Evolutionary conservation across 2,888 invertebrate species (phyloP), one percentile per base, ranked within the genome.

Genomic region (Diaprepes abbreviatus): DNA sequence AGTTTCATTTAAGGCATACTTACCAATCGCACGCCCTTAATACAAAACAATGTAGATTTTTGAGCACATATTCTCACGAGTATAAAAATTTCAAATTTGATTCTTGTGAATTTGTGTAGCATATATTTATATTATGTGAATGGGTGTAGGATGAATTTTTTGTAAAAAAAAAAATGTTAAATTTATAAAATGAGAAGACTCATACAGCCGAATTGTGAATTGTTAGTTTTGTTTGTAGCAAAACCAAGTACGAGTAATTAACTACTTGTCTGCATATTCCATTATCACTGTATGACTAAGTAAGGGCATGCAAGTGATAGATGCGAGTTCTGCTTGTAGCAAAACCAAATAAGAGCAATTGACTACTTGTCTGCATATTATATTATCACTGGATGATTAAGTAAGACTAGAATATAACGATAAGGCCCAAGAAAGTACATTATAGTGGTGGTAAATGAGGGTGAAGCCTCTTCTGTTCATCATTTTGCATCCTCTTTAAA

Each of bases 381-480:
- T 19, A 14, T 43, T 43, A 43, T 14, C 12, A 45, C 12, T 21
- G 9, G 17, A 7, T 24, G n/a, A 24, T 24, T 45, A 45, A 12
- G n/a, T 21, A n/a, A 24, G 40, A 16, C 38, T 38, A 38, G 16
- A 38, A n/a, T 21, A 24, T 3, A 2, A 7, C n/a, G n/a, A 35
- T 45, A 45, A 45, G n/a, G 45, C 16, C 14, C 9, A 36, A 33
- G 10, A 28, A 52, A 14, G 28, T 36, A 36, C 14, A 33, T 63
- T 63, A 75, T 66, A 73, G 21, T 35, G 62, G 74, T 7, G 78
- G 77, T 36, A 78, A 64, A 40, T 75, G 62, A 33, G 78, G 79
- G 71, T 80, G 81, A 57, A 80, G 67, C 63, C 78, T 80, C 72
- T 79, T 80, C 48, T 79, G 74, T 74, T 80, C 78, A 65, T 80